Base-by-base conservation (phyloP, 2,797 vertebrate genomes). In the Arctocebus calabarensis region DNA sequence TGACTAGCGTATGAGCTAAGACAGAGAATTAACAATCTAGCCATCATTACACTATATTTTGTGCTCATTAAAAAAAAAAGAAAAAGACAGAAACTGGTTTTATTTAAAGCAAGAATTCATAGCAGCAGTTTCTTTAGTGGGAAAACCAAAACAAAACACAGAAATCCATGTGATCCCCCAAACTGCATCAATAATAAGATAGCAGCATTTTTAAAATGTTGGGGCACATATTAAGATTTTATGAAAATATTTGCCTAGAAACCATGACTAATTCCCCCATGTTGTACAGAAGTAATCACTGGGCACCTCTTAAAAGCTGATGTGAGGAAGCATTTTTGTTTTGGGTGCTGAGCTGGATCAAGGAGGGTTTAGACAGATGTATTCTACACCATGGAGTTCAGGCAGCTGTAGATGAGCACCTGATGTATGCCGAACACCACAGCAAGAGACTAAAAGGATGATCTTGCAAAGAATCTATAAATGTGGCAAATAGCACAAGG, bases 221-320 rank as follows among this genome's bases (percentile, higher is more conserved):
- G 23, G 66, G 87, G 19, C 16, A 96, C 48, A 6, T 87, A 7
- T 88, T 79, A 96, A 95, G 88, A 29, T 91, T 95, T 94, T 89
- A 71, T 84, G 48, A 86, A 83, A 93, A 93, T 1, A 73, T 96
- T 62, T 96, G 71, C 87, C 55, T 77, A 71, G 61, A 91, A 90
- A 79, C 14, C 23, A 64, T 57, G 29, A 43, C 17, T 74, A 92
- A 73, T 92, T 88, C 23, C 12, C 6, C 59, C 20, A 52, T 73
- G 25, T 55, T 85, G 29, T 83, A 73, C 77, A 89, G 43, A 84
- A 78, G 34, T 94, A 79, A 77, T 43, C 55, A 11, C 29, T 5
- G 34, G 43, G 70, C 55, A 84, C 34, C 81, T 52, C 37, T 79
- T 43, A n/a, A n/a, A 40, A 96, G 77, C 8, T 16, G 75, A 48